Evolutionary conservation across 2,113 vertebrate species (phyloP).

Genomic region (Chelonoidis abingdonii): DNA sequence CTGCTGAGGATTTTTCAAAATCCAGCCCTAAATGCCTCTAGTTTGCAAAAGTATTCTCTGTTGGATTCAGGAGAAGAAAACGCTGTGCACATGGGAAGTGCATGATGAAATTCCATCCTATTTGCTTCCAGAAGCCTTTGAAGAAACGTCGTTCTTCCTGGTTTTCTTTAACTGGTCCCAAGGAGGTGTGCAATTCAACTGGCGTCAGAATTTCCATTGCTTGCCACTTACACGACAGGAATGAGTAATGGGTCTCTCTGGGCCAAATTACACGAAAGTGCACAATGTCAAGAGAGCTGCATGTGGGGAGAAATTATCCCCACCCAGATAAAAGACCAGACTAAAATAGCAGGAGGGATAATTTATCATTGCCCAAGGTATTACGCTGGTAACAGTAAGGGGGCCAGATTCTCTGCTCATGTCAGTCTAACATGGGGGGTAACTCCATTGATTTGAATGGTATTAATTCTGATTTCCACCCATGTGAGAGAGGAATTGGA

Average conservation of each 20-base stretch:
- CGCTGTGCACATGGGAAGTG: accelerated
- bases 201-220: neutral
- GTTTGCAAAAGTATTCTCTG: neutral
- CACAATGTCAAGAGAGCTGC: neutral
- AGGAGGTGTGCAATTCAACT: neutral
- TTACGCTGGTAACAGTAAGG: neutral
- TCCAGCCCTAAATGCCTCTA: neutral
- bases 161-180: neutral
- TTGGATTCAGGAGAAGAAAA: neutral
- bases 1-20: neutral
- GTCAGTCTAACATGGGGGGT: neutral
- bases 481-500: neutral
- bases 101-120: neutral
- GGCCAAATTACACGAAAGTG: neutral
- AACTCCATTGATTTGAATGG: neutral
- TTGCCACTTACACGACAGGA: neutral
- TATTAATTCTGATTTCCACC: neutral
- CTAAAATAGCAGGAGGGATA: neutral
- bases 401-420: neutral
- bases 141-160: neutral
- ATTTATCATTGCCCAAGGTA: neutral
- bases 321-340: neutral
- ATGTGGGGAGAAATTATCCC: neutral
- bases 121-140: neutral
- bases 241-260: neutral